Conservation (phyloP, 2,797 vertebrate species). For the Halcyon badia region DNA sequence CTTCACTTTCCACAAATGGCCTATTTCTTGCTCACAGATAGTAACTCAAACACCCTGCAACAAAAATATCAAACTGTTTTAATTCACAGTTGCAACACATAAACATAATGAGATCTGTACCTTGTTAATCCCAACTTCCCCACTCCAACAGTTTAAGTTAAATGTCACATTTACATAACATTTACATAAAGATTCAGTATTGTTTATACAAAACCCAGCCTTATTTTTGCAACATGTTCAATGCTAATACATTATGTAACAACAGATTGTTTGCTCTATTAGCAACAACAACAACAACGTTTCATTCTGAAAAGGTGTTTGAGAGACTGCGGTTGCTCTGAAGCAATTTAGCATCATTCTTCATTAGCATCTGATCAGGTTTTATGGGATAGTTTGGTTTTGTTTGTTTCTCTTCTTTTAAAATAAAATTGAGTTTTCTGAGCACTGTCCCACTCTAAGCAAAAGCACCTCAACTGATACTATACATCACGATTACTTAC, state of each 20-base stretch:
- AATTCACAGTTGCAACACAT: conserved; percentile 45
- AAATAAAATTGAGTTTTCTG: background rate
- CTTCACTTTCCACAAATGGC: background rate
- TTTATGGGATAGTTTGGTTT: background rate
- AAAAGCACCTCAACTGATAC: background rate
- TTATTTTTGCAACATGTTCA: conserved; percentile 57
- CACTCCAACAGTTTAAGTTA: conserved; percentile 62
- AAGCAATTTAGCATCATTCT: background rate
- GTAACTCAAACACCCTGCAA: conserved; percentile 19
- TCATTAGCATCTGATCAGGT: background rate
- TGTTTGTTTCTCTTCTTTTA: background rate
- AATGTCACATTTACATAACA: conserved; percentile 75
- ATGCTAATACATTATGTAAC: conserved; percentile 45
- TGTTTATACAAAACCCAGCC: conserved; percentile 62
- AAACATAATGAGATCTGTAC: conserved; percentile 63
- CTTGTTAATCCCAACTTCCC: conserved; percentile 58
- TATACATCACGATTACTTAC: accelerated
- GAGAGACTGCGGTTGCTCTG: background rate
- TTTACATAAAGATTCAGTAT: conserved; percentile 63
- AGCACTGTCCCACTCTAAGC: background rate
- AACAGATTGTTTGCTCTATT: conserved; percentile 56
- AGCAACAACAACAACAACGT: background rate
- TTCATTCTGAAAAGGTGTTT: conserved; percentile 9
- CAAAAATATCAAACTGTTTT: conserved; percentile 51
- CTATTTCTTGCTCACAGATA: background rate